phyloP scores from a whole-genome alignment of 2,888 invertebrate species.

The Ochlodes sylvanus region DNA sequence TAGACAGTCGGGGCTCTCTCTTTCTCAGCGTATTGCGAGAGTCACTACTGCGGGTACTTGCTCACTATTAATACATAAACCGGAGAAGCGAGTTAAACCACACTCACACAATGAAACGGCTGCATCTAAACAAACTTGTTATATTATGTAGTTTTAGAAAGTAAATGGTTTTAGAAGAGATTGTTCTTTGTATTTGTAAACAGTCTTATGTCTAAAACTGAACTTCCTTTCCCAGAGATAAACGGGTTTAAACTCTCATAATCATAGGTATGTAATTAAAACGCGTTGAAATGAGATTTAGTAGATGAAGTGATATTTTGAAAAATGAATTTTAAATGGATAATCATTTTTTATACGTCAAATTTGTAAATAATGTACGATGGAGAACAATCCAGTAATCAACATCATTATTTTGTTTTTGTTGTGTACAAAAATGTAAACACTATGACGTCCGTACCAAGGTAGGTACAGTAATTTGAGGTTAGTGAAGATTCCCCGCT shows the following conservation, averaged over 20 bases:
- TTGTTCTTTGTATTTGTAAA: constrained; percentile 8
- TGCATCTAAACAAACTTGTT: constrained; percentile 27
- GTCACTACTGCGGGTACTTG: constrained; percentile 46
- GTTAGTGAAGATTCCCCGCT: constrained; percentile 34
- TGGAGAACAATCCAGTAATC: too few species aligned
- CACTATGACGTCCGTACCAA: constrained; percentile 1
- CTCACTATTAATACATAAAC: constrained; percentile 43
- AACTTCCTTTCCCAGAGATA: constrained; percentile 22
- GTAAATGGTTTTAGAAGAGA: constrained; percentile 26
- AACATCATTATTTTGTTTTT: constrained; percentile 11
- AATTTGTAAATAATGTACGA: too few species aligned
- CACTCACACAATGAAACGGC: constrained; percentile 28
- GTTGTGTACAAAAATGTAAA: constrained; percentile 16
- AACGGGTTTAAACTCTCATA: background rate
- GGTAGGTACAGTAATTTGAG: constrained; percentile 26
- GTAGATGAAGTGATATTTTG: too few species aligned
- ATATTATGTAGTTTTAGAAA: constrained; percentile 39
- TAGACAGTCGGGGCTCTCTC: constrained; percentile 59
- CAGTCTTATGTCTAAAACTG: background rate
- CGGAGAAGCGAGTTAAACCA: constrained; percentile 33
- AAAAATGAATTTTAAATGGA: too few species aligned
- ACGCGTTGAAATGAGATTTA: too few species aligned
- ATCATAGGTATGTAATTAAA: too few species aligned
- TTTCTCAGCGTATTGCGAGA: constrained; percentile 58
- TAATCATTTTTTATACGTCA: too few species aligned